Evolutionary conservation across 2,888 invertebrate species (phyloP), one percentile per base, ranked within the genome.

Genomic region (Amaurobius ferox): DNA sequence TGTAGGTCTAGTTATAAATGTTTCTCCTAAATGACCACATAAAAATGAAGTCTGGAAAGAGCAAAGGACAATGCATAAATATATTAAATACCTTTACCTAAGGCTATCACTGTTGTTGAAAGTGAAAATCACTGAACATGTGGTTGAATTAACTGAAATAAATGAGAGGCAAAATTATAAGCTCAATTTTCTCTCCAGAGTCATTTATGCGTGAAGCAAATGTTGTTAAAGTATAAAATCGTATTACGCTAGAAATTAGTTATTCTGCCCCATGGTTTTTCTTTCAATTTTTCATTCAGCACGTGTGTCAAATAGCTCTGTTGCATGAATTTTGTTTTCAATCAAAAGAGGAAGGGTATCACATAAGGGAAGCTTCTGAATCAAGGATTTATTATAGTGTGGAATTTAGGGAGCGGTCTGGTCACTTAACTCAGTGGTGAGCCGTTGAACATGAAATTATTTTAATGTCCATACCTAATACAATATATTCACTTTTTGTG

Each of bases 221-320:
- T 55, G 55, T 16, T 55, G 55, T 55, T 55, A 23, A 55, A 55
- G 23, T 55, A 55, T 23, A 55, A 23, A 55, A 23, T 55, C 55
- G 16, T 23, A 55, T 55, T 55, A 23, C 19, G 23, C 55, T 23
- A 3, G 19, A 23, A 55, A 55, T 55, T 55, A 55, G 2, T 55
- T 3, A 1, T 55, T 55, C 7, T 6, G 23, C 23, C 55, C 44
- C 11, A 16, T 23, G 19, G 23, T 55, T 23, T 55, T 55, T 23
- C 23, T 23, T 55, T 55, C 5, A 19, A 11, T 55, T 55, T n/a
- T n/a, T n/a, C n/a, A n/a, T n/a, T 55, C 23, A 55, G 1, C 23
- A 55, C 23, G 11, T 55, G 7, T 23, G 11, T 23, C 1, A 5
- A 23, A 23, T 55, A 23, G 23, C 11, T 16, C 19, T 23, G 23